Evolutionary conservation across 2,113 vertebrate species (phyloP).

Genomic region (Sylvicapra grimmia): DNA sequence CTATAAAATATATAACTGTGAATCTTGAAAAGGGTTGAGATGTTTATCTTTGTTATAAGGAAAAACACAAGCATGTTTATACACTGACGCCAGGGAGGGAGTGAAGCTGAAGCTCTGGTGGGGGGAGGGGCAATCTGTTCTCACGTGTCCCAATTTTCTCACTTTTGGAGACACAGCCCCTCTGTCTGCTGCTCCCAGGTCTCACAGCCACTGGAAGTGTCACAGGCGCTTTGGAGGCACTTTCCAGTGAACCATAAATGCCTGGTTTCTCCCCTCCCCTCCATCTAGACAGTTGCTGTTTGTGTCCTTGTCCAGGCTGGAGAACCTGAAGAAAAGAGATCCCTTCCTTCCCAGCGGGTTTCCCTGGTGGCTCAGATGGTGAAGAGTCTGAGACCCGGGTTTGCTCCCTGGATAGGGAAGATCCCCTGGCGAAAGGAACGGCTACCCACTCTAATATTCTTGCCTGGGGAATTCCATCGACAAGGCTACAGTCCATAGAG

Average conservation of each 20-base stretch:
- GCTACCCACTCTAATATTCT: not conserved
- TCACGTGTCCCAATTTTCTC: not conserved
- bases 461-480: not conserved
- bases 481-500: not conserved
- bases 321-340: not conserved
- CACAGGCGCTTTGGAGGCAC: not conserved
- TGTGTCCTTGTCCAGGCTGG: not conserved
- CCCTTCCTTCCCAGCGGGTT: not conserved
- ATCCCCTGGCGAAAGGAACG: not conserved
- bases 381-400: not conserved
- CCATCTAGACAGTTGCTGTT: not conserved
- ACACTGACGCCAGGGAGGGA: not conserved
- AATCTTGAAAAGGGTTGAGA: not conserved
- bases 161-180: not conserved
- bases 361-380: not conserved
- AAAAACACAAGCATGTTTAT: not conserved
- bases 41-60: not conserved
- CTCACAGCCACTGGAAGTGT: not conserved
- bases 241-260: not conserved
- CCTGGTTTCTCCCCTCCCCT: not conserved
- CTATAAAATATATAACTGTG: not conserved
- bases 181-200: not conserved
- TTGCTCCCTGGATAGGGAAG: not conserved
- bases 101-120: not conserved
- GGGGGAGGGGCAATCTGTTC: accelerated